phyloP scores from a whole-genome alignment of 2,797 vertebrate species.

The Sebastes oblongus region DNA sequence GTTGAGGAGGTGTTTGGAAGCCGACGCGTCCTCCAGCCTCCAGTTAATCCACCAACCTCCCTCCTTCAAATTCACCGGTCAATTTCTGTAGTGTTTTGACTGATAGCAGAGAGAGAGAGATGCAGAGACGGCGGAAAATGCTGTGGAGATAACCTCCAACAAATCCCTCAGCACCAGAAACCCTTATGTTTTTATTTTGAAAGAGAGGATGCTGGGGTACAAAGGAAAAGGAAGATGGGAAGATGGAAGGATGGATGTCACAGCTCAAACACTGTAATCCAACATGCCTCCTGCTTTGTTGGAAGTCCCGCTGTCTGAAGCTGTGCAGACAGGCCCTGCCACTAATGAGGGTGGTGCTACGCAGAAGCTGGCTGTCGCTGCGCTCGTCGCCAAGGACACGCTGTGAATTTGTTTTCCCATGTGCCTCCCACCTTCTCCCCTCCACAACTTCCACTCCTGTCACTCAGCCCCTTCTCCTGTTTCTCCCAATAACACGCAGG shows the following conservation, averaged over 20 bases:
- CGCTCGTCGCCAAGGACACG: slow-evolving; percentile 45
- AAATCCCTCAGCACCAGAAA: background rate
- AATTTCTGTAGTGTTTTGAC: slow-evolving; percentile 8
- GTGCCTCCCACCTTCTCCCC: slow-evolving; percentile 32
- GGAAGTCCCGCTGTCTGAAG: slow-evolving; percentile 26
- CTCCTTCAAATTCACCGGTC: background rate
- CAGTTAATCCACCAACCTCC: background rate
- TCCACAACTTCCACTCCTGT: slow-evolving; percentile 21
- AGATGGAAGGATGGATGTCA: background rate
- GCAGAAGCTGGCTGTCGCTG: slow-evolving; percentile 15
- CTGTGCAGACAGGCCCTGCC: slow-evolving; percentile 32
- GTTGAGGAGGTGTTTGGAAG: slow-evolving; percentile 8
- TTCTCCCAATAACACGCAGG: slow-evolving; percentile 20
- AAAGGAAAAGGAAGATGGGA: background rate
- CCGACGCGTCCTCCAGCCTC: slow-evolving; percentile 13
- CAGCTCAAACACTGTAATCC: slow-evolving; percentile 22
- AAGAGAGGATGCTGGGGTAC: background rate
- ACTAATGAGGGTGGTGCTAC: slow-evolving; percentile 48
- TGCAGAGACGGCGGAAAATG: background rate
- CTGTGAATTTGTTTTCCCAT: slow-evolving; percentile 26
- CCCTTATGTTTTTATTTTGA: background rate
- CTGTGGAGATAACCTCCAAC: background rate
- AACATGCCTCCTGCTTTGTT: background rate
- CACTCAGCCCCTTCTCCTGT: slow-evolving; percentile 9
- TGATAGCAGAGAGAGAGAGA: slow-evolving; percentile 7